phyloP scores from a whole-genome alignment of 30 jellyfish, hydroid and myxozoan species.

The Pseudorhiza aurosa region DNA sequence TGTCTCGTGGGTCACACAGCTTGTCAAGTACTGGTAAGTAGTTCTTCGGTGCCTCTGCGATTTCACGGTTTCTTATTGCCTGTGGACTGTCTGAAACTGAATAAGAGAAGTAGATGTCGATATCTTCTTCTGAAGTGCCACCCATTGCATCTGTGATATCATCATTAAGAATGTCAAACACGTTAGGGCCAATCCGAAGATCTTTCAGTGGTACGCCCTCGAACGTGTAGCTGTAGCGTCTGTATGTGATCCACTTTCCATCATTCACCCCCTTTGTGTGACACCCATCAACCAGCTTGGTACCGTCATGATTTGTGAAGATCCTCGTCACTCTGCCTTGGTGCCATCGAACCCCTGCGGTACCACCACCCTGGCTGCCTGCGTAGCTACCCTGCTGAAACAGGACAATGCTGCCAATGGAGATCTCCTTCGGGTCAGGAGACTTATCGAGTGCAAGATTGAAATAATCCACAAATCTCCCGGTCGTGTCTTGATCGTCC shows the following conservation, averaged over 20 bases:
- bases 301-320: conserved; percentile 25
- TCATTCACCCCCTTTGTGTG: conserved; percentile 78
- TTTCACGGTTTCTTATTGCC: conserved; percentile 48
- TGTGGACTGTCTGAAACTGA: conserved; percentile 36
- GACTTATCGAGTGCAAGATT: conserved; percentile 77
- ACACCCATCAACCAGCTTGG: conserved; percentile 58
- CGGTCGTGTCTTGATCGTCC: conserved; percentile 93
- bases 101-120: conserved; percentile 63
- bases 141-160: neutral
- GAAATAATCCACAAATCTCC: conserved; percentile 78
- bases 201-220: conserved; percentile 26
- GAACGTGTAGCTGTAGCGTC: conserved; percentile 46
- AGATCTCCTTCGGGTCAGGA: conserved; percentile 71
- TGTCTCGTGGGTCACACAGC: conserved; percentile 74
- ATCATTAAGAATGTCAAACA: conserved; percentile 71
- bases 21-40: conserved; percentile 25
- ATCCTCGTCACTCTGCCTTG: conserved; percentile 64
- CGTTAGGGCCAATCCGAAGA: conserved; percentile 83
- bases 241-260: conserved; percentile 70
- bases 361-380: conserved; percentile 41
- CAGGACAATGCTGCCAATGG: conserved; percentile 73
- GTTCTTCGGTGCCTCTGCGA: conserved; percentile 7
- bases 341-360: conserved; percentile 86
- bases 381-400: conserved; percentile 72
- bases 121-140: conserved; percentile 5